Evolutionary conservation across 2,113 vertebrate genomes (phyloP).

Genomic region (Capreolus pygargus): DNA sequence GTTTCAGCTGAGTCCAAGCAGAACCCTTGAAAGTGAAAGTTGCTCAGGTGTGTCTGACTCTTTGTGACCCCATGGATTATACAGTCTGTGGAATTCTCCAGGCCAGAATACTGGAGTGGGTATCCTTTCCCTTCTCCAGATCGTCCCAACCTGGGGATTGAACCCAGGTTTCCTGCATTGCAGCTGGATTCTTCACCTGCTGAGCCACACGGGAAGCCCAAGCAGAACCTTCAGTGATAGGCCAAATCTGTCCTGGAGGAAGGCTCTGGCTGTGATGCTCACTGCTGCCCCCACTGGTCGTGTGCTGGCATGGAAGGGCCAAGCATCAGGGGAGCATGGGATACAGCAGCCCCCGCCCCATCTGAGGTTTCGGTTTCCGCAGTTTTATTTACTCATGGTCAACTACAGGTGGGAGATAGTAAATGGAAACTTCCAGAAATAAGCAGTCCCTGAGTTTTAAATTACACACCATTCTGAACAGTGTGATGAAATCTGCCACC

Average conservation of each 20-base stretch:
- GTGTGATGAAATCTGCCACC: not conserved
- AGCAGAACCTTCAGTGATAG: not conserved
- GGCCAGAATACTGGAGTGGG: not conserved
- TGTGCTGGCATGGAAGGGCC: fast-evolving
- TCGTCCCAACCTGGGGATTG: not conserved
- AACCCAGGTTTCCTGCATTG: not conserved
- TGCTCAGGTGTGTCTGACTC: not conserved
- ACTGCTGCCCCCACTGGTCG: not conserved
- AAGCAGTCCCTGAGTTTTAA: not conserved
- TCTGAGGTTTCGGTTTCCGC: fast-evolving
- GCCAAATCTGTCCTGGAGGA: fast-evolving
- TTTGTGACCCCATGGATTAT: not conserved
- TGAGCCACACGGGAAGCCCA: not conserved
- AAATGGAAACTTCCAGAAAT: not conserved
- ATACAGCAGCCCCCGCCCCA: too few species aligned
- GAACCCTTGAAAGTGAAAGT: not conserved
- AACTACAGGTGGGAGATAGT: not conserved
- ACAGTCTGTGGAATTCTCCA: not conserved
- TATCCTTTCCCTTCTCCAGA: not conserved
- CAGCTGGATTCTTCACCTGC: not conserved
- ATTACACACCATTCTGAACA: not conserved
- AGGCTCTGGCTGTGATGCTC: not conserved
- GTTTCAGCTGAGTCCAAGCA: not conserved
- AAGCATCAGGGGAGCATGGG: not conserved
- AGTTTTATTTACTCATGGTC: not conserved